Evolutionary conservation across 2,888 invertebrate species (phyloP).

Genomic region (Pogonocherus hispidulus): DNA sequence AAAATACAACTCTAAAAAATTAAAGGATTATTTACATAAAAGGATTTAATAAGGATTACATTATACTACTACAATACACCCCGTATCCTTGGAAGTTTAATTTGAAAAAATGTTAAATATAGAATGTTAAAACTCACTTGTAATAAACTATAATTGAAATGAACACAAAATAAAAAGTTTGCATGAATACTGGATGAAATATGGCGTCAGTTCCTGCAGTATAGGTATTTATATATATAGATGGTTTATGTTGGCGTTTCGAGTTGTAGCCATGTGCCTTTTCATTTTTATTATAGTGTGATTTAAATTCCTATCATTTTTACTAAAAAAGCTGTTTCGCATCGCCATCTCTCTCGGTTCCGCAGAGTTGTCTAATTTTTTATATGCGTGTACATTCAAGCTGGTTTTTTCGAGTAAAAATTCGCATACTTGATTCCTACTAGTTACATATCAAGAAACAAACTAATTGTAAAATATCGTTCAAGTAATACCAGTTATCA

Average conservation of each 20-base stretch:
- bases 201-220: background rate
- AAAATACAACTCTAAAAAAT: no score
- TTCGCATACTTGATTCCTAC: constrained; percentile 26
- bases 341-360: constrained; percentile 17
- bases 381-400: constrained; percentile 15
- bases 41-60: no score
- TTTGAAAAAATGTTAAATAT: no score
- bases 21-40: no score
- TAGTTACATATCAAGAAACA: constrained; percentile 13
- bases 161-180: background rate
- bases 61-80: no score
- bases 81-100: no score
- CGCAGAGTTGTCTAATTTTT: constrained; percentile 27
- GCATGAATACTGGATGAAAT: background rate
- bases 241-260: constrained; percentile 12
- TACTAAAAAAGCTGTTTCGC: constrained; percentile 28
- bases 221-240: no score
- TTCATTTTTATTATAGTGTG: constrained; percentile 35
- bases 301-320: constrained; percentile 35
- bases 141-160: background rate
- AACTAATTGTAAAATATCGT: constrained; percentile 22
- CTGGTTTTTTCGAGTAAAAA: constrained; percentile 33
- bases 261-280: constrained; percentile 14
- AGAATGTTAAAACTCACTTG: background rate
- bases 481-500: constrained; percentile 3